These are phyloP conservation scores for Polietes domitor DNA, from an alignment of 2,888 invertebrate species.

Conservation along the genomic window DNA sequence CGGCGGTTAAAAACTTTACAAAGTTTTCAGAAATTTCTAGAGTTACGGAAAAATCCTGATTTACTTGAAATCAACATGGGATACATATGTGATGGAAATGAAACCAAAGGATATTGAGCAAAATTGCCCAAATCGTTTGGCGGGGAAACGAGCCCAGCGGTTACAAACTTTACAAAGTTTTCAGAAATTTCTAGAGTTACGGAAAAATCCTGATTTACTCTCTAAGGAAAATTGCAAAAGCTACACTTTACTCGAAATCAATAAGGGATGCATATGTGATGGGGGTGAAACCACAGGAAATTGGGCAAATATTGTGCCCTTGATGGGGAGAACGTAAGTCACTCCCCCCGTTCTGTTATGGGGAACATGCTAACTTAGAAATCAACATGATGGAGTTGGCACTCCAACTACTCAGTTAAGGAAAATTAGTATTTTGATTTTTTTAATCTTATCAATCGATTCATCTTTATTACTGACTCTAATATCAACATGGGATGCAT, in stretches of 20 bases:
- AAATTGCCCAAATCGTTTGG: too few relatives aligned
- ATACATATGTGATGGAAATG: slow-evolving; percentile 20
- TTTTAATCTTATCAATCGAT: background rate
- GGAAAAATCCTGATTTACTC: too few relatives aligned
- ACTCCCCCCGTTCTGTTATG: too few relatives aligned
- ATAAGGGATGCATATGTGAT: slow-evolving; percentile 24
- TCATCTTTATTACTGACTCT: background rate
- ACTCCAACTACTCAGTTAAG: background rate
- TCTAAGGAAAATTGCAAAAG: too few relatives aligned
- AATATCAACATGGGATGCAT: slow-evolving; percentile 23
- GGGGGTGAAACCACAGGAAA: background rate
- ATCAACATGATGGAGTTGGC: background rate
- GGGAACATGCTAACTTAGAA: too few relatives aligned
- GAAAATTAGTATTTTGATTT: background rate
- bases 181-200: too few relatives aligned
- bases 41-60: background rate
- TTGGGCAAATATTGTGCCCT: too few relatives aligned
- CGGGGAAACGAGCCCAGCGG: too few relatives aligned
- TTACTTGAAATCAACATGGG: slow-evolving; percentile 19
- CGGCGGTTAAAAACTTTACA: too few relatives aligned
- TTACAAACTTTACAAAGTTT: too few relatives aligned
- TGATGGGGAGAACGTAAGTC: too few relatives aligned
- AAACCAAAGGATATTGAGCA: background rate
- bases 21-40: too few relatives aligned
- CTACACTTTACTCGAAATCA: background rate